phyloP scores from a whole-genome alignment of 1,140 invertebrate species.

The Odontomachus brunneus region DNA sequence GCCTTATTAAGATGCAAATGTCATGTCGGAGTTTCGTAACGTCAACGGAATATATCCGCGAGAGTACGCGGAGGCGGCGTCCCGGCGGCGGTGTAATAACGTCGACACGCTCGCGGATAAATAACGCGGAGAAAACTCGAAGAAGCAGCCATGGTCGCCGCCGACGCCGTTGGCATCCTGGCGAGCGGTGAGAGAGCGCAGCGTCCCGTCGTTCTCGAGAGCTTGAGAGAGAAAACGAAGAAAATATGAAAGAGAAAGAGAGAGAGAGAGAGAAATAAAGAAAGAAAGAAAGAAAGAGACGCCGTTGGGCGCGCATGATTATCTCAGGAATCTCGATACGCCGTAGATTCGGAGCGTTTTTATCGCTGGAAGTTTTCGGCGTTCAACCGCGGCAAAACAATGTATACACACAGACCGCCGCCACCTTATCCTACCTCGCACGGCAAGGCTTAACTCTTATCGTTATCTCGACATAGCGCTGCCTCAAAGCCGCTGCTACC shows the following conservation, averaged over 20 bases:
- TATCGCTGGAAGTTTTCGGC: conserved; percentile 18
- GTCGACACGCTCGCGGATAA: conserved; percentile 64
- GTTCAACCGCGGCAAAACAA: conserved; percentile 33
- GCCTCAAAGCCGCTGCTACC: conserved; percentile 78
- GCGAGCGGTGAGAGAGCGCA: no score
- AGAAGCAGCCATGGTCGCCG: neutral
- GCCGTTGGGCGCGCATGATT: conserved; percentile 1
- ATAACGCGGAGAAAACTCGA: conserved; percentile 48
- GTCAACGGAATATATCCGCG: conserved; percentile 45
- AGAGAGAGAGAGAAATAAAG: no score
- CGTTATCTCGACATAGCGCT: conserved; percentile 79
- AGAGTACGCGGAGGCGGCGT: conserved; percentile 31
- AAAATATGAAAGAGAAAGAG: no score
- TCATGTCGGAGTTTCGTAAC: conserved; percentile 71
- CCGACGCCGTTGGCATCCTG: no score
- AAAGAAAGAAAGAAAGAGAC: no score
- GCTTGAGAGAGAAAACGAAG: no score
- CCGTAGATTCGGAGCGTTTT: conserved; percentile 20
- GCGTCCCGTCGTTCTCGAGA: no score
- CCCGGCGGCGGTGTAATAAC: conserved; percentile 42
- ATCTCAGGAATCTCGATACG: conserved; percentile 11
- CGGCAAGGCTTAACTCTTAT: conserved; percentile 78
- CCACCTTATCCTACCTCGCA: conserved; percentile 67
- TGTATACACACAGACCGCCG: conserved; percentile 15
- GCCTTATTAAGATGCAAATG: conserved; percentile 77